Evolutionary conservation across 2,888 invertebrate species (phyloP).

Genomic region (Phortica okadai): DNA sequence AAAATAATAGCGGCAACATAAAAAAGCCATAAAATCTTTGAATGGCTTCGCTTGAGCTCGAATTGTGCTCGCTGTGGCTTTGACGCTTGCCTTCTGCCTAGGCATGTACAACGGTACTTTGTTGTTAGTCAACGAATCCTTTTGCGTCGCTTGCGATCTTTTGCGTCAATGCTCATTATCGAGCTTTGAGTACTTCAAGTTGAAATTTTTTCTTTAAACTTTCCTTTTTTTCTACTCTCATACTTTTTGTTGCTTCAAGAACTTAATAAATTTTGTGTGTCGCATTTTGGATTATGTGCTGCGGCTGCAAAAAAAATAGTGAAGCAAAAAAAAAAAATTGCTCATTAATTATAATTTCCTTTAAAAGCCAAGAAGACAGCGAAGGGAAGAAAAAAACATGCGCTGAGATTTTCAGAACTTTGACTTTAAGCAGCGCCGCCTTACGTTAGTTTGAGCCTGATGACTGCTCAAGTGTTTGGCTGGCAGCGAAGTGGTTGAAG

Average conservation of each 20-base stretch:
- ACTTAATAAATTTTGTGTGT: not conserved
- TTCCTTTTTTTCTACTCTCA: too few relatives aligned
- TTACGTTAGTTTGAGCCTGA: too few relatives aligned
- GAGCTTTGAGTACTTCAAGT: not conserved
- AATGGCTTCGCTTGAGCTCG: not conserved
- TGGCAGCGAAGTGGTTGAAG: too few relatives aligned
- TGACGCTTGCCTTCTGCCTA: too few relatives aligned
- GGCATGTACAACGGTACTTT: not conserved
- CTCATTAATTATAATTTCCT: conserved; percentile 16
- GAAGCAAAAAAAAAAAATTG: not conserved
- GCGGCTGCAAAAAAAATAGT: not conserved
- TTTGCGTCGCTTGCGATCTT: not conserved
- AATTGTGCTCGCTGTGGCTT: not conserved
- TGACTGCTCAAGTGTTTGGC: too few relatives aligned
- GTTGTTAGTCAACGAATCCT: not conserved
- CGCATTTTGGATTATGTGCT: not conserved
- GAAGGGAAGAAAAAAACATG: too few relatives aligned
- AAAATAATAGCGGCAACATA: not conserved
- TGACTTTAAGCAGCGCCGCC: not conserved
- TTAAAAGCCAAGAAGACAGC: not conserved
- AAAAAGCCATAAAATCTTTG: conserved; percentile 25
- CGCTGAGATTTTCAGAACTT: not conserved
- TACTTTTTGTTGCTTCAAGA: not conserved
- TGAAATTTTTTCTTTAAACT: not conserved
- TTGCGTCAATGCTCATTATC: not conserved